These are phyloP conservation scores for Notolepis coatsorum DNA, from an alignment of 2,797 vertebrate genomes.

Conservation along the genomic window DNA sequence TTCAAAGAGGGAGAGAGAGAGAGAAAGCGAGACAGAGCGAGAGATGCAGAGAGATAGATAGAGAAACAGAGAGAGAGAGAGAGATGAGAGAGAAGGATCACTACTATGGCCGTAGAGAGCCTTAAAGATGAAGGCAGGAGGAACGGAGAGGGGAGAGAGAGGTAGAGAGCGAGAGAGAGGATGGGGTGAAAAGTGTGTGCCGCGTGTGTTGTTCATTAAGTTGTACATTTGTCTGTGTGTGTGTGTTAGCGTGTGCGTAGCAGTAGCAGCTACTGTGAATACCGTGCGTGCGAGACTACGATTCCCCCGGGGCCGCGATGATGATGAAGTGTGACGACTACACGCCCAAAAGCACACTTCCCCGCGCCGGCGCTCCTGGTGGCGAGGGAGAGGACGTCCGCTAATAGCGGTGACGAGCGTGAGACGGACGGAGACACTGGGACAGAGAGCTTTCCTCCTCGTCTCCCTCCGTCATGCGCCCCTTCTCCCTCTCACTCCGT, in stretches of 20 bases:
- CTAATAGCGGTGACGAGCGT: too few species aligned
- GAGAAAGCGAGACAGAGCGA: constrained; percentile 51
- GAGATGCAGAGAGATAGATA: too few species aligned
- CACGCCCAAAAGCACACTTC: neutral
- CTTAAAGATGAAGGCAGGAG: constrained; percentile 62
- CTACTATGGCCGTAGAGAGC: constrained; percentile 65
- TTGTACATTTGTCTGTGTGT: neutral
- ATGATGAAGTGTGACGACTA: neutral
- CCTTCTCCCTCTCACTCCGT: constrained; percentile 47
- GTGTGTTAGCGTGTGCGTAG: constrained; percentile 3
- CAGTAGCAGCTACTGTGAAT: too few species aligned
- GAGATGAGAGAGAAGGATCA: constrained; percentile 51
- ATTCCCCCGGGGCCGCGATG: too few species aligned
- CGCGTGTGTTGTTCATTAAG: too few species aligned
- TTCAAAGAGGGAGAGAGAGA: constrained; percentile 64
- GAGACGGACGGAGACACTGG: too few species aligned
- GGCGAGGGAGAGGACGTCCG: too few species aligned
- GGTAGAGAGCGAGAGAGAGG: constrained; percentile 45
- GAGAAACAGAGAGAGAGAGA: too few species aligned
- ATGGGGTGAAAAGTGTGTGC: constrained; percentile 37
- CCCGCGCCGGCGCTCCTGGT: neutral
- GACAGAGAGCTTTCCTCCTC: too few species aligned
- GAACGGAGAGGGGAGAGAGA: constrained; percentile 5
- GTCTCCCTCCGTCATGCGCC: constrained; percentile 11
- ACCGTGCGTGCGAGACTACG: too few species aligned